Base-by-base conservation (phyloP, 2,797 vertebrate species). In the Phylloscopus collybita region DNA sequence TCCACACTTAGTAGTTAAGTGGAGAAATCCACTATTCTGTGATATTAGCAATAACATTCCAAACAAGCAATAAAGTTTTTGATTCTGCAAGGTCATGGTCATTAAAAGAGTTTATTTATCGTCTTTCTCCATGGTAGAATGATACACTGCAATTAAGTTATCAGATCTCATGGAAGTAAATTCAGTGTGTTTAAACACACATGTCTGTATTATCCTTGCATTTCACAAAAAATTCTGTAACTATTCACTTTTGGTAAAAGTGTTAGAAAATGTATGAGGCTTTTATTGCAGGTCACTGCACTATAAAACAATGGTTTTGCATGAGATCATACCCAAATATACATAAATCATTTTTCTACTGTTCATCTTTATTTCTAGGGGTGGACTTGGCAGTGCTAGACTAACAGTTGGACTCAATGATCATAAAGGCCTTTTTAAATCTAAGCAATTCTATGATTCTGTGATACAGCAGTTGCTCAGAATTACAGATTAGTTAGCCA, bases 141-240 rank as follows among this genome's bases (percentile, higher is more conserved):
- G 8, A 34, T 44, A 17, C 4, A 25, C 7, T 53, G 11, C 2
- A 51, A 79, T 7, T 26, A 47, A 86, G 44, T 13, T 13, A 32
- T 44, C 18, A 82, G 11, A 44, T 38, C 8, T 38, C 29, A 44
- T 44, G 17, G 13, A 86, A 45, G 16, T n/a, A 21, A 65, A n/a
- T 80, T 73, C 40, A 70, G 10, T 72, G 27, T 50, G 22, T 62
- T 70, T 62, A 47, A 82, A 70, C 50, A 3, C 13, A 36, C 7
- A 19, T 0, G 2, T 7, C 2, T 50, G 16, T 27, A 23, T 57
- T 72, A 56, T 21, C 9, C 51, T 30, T 42, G 32, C 3, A 14
- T 62, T 56, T 81, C 44, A 60, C 7, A n/a, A 60, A 60, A 36
- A 7, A 45, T 91, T 61, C 20, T 64, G 5, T 42, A 69, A 38